Percentiles rank a stretch among this genome's conserved stretches.
These are phyloP conservation scores for Lepilemur septentrionalis DNA, from an alignment of 2,797 vertebrate genomes.

Conservation along the genomic window DNA sequence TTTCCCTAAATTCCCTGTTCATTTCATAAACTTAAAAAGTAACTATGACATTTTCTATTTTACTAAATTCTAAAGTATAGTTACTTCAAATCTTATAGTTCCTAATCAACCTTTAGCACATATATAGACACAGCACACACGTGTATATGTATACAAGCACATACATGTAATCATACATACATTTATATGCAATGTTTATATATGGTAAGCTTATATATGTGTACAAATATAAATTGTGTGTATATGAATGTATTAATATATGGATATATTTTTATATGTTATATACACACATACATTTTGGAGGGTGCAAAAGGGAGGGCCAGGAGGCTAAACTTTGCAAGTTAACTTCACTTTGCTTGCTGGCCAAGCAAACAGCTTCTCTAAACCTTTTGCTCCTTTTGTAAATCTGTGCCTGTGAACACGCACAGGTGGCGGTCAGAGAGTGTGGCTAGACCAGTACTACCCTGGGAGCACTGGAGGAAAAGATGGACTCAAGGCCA, in stretches of 20 bases:
- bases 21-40: background rate
- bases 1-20: background rate
- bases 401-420: background rate
- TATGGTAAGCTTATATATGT: background rate
- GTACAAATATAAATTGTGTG: background rate
- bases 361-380: background rate
- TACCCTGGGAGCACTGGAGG: background rate
- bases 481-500: rapidly evolving
- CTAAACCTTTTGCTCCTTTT: background rate
- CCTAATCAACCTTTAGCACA: background rate
- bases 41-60: background rate
- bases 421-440: rapidly evolving
- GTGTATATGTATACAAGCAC: background rate
- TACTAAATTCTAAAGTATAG: background rate
- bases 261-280: too few species aligned
- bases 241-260: background rate
- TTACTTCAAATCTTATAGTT: background rate
- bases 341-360: background rate
- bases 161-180: too few species aligned
- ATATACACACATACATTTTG: background rate
- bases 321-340: background rate
- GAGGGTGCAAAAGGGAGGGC: background rate
- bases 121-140: background rate
- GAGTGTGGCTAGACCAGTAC: background rate
- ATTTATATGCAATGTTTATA: background rate